Evolutionary conservation across 2,797 vertebrate species (phyloP), one percentile per base, ranked within the genome.

Genomic region (Parambassis ranga): DNA sequence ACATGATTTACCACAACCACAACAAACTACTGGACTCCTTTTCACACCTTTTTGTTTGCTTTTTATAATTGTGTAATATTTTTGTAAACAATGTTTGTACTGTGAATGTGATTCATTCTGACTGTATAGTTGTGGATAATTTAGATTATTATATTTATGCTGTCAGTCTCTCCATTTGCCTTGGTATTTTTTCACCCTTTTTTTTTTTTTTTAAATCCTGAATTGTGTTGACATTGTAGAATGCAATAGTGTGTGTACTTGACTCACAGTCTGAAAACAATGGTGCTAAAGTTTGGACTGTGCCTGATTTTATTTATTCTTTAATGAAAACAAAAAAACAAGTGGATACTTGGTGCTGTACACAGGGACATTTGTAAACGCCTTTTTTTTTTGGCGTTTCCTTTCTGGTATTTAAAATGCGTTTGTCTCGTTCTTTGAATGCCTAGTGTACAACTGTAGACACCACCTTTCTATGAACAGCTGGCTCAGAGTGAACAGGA

Each of bases 211-310:
- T 43, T 5, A 19, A 59, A 77, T 86, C 71, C 81, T 81, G 63
- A 88, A 87, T 71, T 84, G 61, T 90, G 86, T 89, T 79, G 78
- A 74, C 68, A 64, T 83, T 83, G 83, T 86, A 85, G 87, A 90
- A 89, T 87, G 84, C 89, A 87, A 83, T 82, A 71, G 83, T 72
- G 83, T 86, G 84, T 89, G 83, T 89, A 89, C 87, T 90, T 91
- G 90, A 91, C 86, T 89, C 83, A 74, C 88, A 87, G 89, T 92
- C 90, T 90, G 81, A 89, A 87, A 88, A 85, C 71, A 87, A 82
- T 91, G 93, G 92, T 94, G 93, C 93, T 94, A 93, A n/a, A 79
- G 71, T 91, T 89, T 78, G 85, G 90, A 91, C 91, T 93, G 89
- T 92, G 89, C 89, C 90, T 92, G 84, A 91, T 82, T 74, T 86